Evolutionary conservation across 2,888 invertebrate species (phyloP), one percentile per base, ranked within the genome.

Genomic region (Idaea aversata): DNA sequence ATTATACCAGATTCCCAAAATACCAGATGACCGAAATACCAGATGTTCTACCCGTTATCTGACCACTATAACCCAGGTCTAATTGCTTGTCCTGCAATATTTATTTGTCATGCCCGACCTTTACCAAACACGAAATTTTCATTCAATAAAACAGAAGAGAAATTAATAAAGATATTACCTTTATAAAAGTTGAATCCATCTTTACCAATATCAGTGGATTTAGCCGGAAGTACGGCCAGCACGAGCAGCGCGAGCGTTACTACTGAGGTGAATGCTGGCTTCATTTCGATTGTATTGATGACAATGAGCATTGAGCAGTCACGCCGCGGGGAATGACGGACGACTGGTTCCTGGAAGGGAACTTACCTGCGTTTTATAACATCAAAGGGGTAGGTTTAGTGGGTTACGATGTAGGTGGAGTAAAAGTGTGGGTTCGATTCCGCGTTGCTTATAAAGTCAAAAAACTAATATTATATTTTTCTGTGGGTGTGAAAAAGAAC

Each of bases 101-200:
- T 13, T 47, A 47, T 47, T 13, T 13, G 3, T 7, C 7, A 13
- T 13, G 4, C 47, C 47, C 13, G 10, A 47, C 2, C 47, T 25
- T 25, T 25, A 47, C 7, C 47, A 47, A 10, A 47, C 4, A 47
- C 10, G 25, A 47, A 47, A 47, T 10, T 13, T 47, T 13, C 4
- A 47, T 47, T 47, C 7, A 47, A 47, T 4, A 47, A 47, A 47
- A 47, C 7, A 4, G 7, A 47, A 47, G 47, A 47, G 10, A 47
- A 47, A 47, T 47, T 57, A 47, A 59, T 13, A 16, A 63, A 62
- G 34, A 34, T 65, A 64, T 62, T 79, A 91, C 92, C 92, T 90
- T 92, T 92, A 74, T 91, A 91, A 74, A 86, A 89, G 81, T 91
- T 92, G 78, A 91, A 90, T 68, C 90, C 91, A 68, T 91, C 90